Base-by-base conservation (phyloP, 2,888 invertebrate species). In the Byasa hedistus region DNA sequence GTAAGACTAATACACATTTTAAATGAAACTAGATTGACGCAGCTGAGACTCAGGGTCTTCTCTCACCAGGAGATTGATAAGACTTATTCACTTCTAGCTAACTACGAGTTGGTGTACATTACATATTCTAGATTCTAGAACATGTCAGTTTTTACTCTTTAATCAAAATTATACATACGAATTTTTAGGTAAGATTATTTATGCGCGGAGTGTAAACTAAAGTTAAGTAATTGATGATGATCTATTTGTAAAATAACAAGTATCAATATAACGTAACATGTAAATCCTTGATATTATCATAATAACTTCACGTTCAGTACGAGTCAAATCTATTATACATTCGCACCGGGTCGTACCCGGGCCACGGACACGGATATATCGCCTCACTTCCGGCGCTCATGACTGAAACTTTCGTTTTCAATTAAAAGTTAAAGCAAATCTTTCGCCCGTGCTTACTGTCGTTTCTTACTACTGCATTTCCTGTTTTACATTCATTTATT, bases 271-370 rank as follows among this genome's bases (percentile, higher is more conserved):
- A 8, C 4, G 44, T 44, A 44, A 44, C 12, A 39, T 36, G 58
- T 15, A 59, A 59, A 22, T 21, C 59, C 39, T 39, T 15, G 3
- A 39, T 39, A 39, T 39, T 39, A 39, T 12, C 39, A 1, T 39
- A 39, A 12, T 39, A 39, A 15, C 15, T 3, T 64, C 64, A 64
- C 64, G 64, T 64, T 27, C 15, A 58, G 44, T 39, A 64, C 54
- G 44, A 64, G 59, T 59, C 64, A 57, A 64, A 64, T 58, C 44
- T 54, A 64, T 64, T 64, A 64, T 54, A 52, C 54, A 64, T 59
- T 64, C 64, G 32, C 39, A 21, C 24, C 54, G 54, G 58, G 23
- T 59, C 24, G 27, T 3, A 54, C 23, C 52, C 59, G 15, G 27
- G 44, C 21, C 52, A 22, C 52, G 54, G 39, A 57, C 59, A 54